Conservation (phyloP, 2,888 invertebrate genomes). For the Phyllotreta striolata region DNA sequence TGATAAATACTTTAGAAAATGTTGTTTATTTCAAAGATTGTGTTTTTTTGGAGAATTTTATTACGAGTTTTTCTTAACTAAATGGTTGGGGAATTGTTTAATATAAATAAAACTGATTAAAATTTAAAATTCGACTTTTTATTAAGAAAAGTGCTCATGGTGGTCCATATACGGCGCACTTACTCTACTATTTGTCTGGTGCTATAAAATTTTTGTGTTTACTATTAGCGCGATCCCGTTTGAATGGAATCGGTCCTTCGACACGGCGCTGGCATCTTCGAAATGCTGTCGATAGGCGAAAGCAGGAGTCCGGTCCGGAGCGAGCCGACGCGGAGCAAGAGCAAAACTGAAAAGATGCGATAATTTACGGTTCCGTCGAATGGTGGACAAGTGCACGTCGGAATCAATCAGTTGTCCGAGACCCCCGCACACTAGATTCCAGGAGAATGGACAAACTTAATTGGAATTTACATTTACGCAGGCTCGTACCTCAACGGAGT, state of each 20-base stretch:
- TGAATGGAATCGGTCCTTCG: constrained; percentile 29
- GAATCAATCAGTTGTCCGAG: constrained; percentile 62
- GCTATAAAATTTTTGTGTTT: no score
- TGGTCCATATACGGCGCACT: no score
- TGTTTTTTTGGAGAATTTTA: no score
- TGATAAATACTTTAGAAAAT: no score
- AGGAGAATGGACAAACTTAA: constrained; percentile 58
- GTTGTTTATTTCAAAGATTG: no score
- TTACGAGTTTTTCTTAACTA: no score
- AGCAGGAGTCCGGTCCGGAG: constrained; percentile 15
- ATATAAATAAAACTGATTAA: no score
- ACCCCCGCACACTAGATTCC: constrained; percentile 56
- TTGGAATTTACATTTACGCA: constrained; percentile 60
- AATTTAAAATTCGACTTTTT: no score
- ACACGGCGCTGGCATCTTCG: constrained; percentile 17
- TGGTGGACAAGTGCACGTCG: constrained; percentile 57
- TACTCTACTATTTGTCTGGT: no score
- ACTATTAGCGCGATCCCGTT: constrained; percentile 31
- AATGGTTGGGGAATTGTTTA: no score
- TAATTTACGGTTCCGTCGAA: constrained; percentile 56
- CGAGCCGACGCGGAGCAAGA: constrained; percentile 28
- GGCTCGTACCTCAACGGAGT: constrained; percentile 51
- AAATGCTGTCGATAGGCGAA: constrained; percentile 27
- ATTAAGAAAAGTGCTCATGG: no score
- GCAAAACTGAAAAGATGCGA: constrained; percentile 34